Evolutionary conservation across 2,113 vertebrate genomes (phyloP), one percentile per base, ranked within the genome.

Genomic region (Penelope pileata): DNA sequence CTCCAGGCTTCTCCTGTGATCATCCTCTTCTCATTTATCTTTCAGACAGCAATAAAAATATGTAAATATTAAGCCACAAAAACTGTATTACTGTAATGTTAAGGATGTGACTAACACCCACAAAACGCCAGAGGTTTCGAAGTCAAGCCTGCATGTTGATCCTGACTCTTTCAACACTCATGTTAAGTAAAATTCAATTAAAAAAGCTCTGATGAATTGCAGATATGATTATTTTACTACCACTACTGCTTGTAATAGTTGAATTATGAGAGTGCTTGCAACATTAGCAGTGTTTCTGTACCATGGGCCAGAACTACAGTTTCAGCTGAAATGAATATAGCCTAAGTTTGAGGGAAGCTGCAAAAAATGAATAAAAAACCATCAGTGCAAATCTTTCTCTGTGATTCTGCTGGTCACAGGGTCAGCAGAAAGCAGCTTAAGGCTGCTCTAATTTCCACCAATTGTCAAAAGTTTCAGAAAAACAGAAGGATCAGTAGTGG

Each of bases 61-160:
- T 96, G 96, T 96, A 97, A 97, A 97, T 96, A 95, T 75, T 89
- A 95, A 97, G 93, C 94, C 95, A 94, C 96, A 97, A 96, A 95
- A 95, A 96, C 77, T 95, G 48, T 87, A 95, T 95, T 96, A 96
- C 87, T 93, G 75, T 96, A 96, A 94, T 95, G 94, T 96, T 96
- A 96, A 95, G 96, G 95, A 96, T 96, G 88, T 97, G 95, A 96
- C 93, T 96, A 97, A 97, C 95, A 95, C 96, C 95, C 94, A 8
- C 96, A 97, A 96, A 97, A 96, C 0, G 95, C 96, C 96, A 96
- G 93, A 96, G 90, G 95, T 96, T 95, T 95, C 93, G 93, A 94
- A 96, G 90, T 95, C 90, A 93, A 94, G 78, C 88, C 64, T 96
- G 80, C 80, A 93, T 88, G 67, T 88, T 94, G 56, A 80, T 79